Evolutionary conservation across 2,888 invertebrate genomes (phyloP).

Genomic region (Apomyelois bistriatella): DNA sequence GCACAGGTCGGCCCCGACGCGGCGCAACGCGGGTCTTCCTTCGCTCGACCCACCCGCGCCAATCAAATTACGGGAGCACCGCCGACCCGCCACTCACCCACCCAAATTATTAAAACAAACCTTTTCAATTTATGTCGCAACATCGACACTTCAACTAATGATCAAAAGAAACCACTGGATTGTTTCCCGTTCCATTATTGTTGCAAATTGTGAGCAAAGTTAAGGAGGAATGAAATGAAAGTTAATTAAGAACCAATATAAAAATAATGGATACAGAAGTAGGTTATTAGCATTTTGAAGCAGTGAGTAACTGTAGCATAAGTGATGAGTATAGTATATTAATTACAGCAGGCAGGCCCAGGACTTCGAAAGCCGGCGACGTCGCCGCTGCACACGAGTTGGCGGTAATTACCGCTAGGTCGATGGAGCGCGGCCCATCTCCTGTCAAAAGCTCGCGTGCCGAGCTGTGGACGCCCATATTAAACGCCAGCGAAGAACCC

Average conservation of each 20-base stretch:
- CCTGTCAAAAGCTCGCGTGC: constrained; percentile 77
- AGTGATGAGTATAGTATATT: constrained; percentile 15
- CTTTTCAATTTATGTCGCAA: constrained; percentile 51
- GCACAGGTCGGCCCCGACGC: constrained; percentile 63
- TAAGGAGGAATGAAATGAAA: background rate
- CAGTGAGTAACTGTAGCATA: background rate
- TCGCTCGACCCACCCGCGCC: constrained; percentile 45
- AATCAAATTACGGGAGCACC: constrained; percentile 67
- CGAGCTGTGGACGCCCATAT: constrained; percentile 67
- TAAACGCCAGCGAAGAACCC: constrained; percentile 78
- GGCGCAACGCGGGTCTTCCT: constrained; percentile 48
- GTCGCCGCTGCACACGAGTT: constrained; percentile 68
- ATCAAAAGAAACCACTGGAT: constrained; percentile 35
- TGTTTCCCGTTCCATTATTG: constrained; percentile 2
- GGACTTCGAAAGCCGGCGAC: constrained; percentile 56
- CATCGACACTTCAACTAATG: constrained; percentile 65
- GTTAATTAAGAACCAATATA: background rate
- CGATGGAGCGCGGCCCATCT: constrained; percentile 67
- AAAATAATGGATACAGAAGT: background rate
- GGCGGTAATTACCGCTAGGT: constrained; percentile 70
- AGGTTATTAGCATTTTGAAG: too few relatives aligned
- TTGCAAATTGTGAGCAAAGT: constrained; percentile 2
- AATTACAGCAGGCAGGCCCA: constrained; percentile 18
- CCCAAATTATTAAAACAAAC: constrained; percentile 55
- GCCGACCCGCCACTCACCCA: constrained; percentile 47